phyloP scores from a whole-genome alignment of 2,888 invertebrate genomes.

The Aporophyla lueneburgensis region DNA sequence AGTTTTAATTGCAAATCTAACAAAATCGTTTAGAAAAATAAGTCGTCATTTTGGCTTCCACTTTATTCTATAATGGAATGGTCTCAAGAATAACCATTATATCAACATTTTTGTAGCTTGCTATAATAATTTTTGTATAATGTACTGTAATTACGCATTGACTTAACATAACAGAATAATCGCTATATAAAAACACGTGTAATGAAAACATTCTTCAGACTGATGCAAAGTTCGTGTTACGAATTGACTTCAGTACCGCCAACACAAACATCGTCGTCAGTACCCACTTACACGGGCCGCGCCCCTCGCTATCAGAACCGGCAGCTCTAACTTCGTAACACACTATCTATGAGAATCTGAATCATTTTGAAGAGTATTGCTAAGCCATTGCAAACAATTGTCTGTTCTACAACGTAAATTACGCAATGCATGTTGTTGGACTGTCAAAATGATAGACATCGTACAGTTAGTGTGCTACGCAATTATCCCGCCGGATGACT shows the following conservation, averaged over 20 bases:
- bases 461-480: too few species aligned
- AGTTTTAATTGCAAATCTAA: conserved; percentile 88
- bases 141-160: conserved; percentile 73
- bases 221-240: conserved; percentile 67
- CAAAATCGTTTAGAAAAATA: conserved; percentile 90
- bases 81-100: conserved; percentile 87
- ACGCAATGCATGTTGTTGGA: too few species aligned
- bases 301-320: conserved; percentile 46
- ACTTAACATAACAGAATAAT: conserved; percentile 67
- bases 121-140: conserved; percentile 73
- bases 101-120: conserved; percentile 76
- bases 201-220: conserved; percentile 64
- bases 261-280: conserved; percentile 5
- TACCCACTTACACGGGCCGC: conserved; percentile 24
- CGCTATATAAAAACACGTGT: conserved; percentile 68
- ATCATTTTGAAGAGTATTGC: too few species aligned
- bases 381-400: too few species aligned
- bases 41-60: conserved; percentile 90
- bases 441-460: too few species aligned
- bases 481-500: conserved; percentile 39
- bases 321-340: too few species aligned
- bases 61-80: conserved; percentile 89
- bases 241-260: conserved; percentile 58
- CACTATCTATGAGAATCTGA: too few species aligned
- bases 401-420: too few species aligned